Base-by-base conservation (phyloP, 2,888 invertebrate species). In the Diogma glabrata region DNA sequence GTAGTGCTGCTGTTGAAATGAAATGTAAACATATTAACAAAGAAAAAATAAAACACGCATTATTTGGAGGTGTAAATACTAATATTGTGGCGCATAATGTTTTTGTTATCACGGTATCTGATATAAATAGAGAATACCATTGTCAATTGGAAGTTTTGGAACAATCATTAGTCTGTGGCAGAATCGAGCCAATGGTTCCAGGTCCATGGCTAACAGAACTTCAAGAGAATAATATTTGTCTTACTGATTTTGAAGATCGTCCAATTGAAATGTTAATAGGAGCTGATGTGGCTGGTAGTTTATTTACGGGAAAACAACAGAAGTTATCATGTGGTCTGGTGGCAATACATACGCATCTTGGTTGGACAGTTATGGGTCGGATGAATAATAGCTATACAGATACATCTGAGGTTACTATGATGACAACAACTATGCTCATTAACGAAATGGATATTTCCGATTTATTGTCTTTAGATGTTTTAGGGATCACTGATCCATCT, bases 331-430 rank as follows among this genome's bases (percentile, higher is more conserved):
- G 16, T 30, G 57, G 54, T 20, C 43, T 57, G 23, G 50, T 54
- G n/a, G 54, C 56, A n/a, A 48, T 57, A 22, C 54, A 55, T 14
- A 57, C 57, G 14, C 19, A 14, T 9, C 46, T 57, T 7, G 57
- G 57, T 9, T 57, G 57, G 57, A 57, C 55, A 9, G 26, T 57
- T 14, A 51, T 51, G 50, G 57, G 57, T 1, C 53, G 51, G 49
- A 24, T 51, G 8, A 17, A 33, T 14, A 14, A 8, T 8, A 46
- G 5, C 4, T 28, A 26, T n/a, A n/a, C n/a, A n/a, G n/a, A n/a
- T n/a, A n/a, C n/a, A n/a, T n/a, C n/a, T n/a, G n/a, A n/a, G n/a
- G n/a, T n/a, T n/a, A n/a, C n/a, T n/a, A n/a, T n/a, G n/a, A n/a
- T n/a, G n/a, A n/a, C n/a, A n/a, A 47, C 47, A 12, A 9, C 47